A percentile compares a stretch with the other conserved stretches of the same genome.
Conservation (phyloP, 1,140 invertebrate genomes). For the Helicoverpa armigera region DNA sequence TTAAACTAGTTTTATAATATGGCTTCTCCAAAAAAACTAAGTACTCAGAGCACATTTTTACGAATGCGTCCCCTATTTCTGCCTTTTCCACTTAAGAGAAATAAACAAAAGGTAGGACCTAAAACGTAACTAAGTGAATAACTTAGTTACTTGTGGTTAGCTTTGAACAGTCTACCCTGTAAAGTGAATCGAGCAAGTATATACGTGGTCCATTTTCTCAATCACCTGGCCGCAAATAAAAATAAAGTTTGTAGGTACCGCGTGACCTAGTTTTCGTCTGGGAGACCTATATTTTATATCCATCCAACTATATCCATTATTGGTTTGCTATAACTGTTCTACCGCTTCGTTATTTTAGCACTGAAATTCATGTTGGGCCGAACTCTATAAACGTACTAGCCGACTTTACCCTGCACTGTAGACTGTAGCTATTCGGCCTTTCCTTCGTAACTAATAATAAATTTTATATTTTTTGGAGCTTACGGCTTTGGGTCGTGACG, state of each 20-base stretch:
- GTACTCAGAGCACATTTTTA: too few species aligned
- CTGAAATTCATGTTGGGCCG: constrained; percentile 1
- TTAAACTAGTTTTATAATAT: too few species aligned
- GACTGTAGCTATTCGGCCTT: too few species aligned
- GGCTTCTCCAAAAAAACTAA: too few species aligned
- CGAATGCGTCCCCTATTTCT: too few species aligned
- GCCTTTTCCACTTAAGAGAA: too few species aligned
- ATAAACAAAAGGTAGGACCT: background rate
- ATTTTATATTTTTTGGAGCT: too few species aligned
- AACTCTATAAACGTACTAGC: constrained; percentile 5
- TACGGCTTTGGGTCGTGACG: too few species aligned
- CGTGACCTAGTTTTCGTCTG: constrained; percentile 24
- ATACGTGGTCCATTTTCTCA: constrained; percentile 10
- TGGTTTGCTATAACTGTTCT: constrained; percentile 9
- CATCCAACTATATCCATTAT: constrained; percentile 23
- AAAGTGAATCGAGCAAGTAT: background rate
- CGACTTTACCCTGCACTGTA: too few species aligned
- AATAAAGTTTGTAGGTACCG: constrained; percentile 9
- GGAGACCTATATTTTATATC: constrained; percentile 21
- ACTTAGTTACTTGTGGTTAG: background rate
- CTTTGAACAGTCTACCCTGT: constrained; percentile 4
- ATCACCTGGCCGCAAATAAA: constrained; percentile 17
- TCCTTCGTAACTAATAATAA: too few species aligned
- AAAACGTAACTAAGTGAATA: constrained; percentile 2
- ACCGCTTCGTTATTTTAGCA: constrained; percentile 13